Evolutionary conservation across 1,140 invertebrate genomes (phyloP).

Genomic region (Antheraea mylitta): DNA sequence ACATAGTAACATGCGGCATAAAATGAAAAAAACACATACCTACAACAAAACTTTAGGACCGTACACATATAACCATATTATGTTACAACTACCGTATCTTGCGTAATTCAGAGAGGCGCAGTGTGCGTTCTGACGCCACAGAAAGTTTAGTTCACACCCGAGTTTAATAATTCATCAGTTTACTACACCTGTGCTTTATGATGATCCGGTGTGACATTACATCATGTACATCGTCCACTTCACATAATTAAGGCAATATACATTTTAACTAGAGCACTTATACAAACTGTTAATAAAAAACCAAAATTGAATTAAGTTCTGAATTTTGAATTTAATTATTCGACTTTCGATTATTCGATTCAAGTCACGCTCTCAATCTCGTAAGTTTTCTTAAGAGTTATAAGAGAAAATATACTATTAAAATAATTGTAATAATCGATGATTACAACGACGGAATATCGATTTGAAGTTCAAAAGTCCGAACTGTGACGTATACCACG

Average conservation of each 20-base stretch:
- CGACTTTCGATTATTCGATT: no score
- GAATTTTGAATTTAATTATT: not conserved
- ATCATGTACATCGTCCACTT: not conserved
- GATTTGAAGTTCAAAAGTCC: no score
- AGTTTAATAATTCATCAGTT: not conserved
- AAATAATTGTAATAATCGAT: no score
- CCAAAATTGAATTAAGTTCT: not conserved
- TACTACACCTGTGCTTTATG: not conserved
- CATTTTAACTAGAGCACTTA: not conserved
- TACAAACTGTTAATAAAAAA: not conserved
- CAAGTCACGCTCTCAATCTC: no score
- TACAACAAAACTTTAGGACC: not conserved
- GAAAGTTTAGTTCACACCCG: not conserved
- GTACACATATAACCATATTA: not conserved
- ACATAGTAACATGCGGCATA: no score
- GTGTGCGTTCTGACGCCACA: not conserved
- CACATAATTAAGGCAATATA: not conserved
- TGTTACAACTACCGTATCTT: slow-evolving; percentile 1
- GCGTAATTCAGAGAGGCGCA: slow-evolving; percentile 1
- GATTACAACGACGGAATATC: no score
- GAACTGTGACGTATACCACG: no score
- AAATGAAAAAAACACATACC: not conserved
- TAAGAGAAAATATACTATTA: no score
- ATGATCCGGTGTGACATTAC: not conserved
- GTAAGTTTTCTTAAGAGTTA: no score